These are phyloP conservation scores for Tillus elongatus DNA, from an alignment of 2,888 invertebrate species.

Conservation along the genomic window DNA sequence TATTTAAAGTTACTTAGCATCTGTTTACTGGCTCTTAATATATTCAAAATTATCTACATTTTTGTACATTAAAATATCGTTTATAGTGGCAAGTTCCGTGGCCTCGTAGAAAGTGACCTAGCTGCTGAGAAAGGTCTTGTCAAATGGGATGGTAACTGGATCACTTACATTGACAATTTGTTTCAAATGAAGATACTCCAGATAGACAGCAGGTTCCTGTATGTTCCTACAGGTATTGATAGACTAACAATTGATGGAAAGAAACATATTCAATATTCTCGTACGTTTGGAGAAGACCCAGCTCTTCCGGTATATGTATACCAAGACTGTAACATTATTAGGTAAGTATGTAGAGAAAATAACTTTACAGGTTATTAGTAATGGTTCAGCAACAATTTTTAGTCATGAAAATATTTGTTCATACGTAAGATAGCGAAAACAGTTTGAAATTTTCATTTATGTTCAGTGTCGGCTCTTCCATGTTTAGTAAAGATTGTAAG, in stretches of 20 bases:
- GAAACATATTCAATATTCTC: slow-evolving; percentile 39
- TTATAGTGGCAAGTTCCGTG: slow-evolving; percentile 26
- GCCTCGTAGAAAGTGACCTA: slow-evolving; percentile 23
- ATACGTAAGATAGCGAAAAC: no score
- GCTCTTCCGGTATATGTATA: slow-evolving; percentile 37
- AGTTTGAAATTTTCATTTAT: no score
- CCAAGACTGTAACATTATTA: slow-evolving; percentile 32
- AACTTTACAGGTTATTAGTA: no score
- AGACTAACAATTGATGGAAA: slow-evolving; percentile 33
- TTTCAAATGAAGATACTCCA: slow-evolving; percentile 5
- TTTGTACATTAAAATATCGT: no score
- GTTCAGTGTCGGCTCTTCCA: no score
- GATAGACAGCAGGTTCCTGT: neutral
- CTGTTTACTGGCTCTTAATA: no score
- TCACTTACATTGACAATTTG: slow-evolving; percentile 30
- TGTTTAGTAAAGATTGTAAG: no score
- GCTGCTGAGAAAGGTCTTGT: slow-evolving; percentile 29
- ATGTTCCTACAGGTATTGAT: slow-evolving; percentile 2
- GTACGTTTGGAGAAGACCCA: slow-evolving; percentile 32
- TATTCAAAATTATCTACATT: no score
- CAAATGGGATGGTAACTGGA: slow-evolving; percentile 54
- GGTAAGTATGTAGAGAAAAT: no score
- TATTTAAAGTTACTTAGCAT: no score
- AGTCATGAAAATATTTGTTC: no score
- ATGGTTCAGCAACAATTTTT: no score